These are phyloP conservation scores for Maniola jurtina DNA, from an alignment of 1,140 invertebrate species.

Conservation along the genomic window DNA sequence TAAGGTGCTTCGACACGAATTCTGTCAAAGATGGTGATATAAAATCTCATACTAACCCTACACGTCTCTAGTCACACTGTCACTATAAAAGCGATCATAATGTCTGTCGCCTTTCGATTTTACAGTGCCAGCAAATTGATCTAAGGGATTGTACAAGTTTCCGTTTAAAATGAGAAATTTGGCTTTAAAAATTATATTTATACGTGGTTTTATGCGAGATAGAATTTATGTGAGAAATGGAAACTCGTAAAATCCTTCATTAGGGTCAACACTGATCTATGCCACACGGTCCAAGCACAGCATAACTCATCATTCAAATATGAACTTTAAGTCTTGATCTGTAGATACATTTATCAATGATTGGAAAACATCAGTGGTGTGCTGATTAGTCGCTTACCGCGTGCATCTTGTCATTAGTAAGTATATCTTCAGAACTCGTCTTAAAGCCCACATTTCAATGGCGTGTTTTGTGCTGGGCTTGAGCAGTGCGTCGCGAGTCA, in stretches of 20 bases:
- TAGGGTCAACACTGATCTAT: neutral
- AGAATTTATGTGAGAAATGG: constrained; percentile 26
- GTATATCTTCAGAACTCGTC: neutral
- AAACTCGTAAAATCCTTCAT: constrained; percentile 36
- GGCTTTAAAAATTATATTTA: constrained; percentile 20
- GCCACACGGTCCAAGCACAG: neutral
- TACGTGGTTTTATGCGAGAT: constrained; percentile 17
- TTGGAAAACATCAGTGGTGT: too few relatives aligned
- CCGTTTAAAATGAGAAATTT: constrained; percentile 28
- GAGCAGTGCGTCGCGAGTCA: neutral
- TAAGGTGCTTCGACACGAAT: too few relatives aligned
- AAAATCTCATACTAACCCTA: too few relatives aligned
- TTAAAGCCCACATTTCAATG: neutral
- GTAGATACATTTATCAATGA: neutral
- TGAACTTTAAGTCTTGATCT: neutral
- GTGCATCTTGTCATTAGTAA: neutral
- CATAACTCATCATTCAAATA: neutral
- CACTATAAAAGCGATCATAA: constrained; percentile 34
- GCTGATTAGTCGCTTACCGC: too few relatives aligned
- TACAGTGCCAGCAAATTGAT: constrained; percentile 29
- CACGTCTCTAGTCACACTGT: constrained; percentile 32
- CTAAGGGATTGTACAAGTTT: constrained; percentile 35
- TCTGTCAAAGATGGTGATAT: too few relatives aligned
- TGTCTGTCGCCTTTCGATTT: constrained; percentile 25
- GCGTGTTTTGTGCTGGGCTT: too few relatives aligned